A percentile compares a stretch with the other conserved stretches of the same genome.
Conservation (phyloP, 2,797 vertebrate genomes). For the Artibeus jamaicensis region DNA sequence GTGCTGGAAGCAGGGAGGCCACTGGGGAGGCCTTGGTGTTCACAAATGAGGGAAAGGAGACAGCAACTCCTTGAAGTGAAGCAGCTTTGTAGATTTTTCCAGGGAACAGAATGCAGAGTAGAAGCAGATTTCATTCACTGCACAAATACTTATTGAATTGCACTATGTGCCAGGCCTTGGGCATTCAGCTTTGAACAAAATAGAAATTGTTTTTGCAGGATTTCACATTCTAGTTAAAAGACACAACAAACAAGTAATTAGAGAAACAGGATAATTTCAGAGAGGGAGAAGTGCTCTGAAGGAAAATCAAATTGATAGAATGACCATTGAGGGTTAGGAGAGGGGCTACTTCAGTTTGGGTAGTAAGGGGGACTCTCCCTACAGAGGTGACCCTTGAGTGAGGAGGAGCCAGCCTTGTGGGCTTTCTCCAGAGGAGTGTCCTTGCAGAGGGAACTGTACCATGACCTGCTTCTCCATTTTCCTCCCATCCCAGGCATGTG, state of each 20-base stretch:
- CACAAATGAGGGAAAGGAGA: neutral
- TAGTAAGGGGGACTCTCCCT: neutral
- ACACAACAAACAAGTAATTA: neutral
- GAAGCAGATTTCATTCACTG: neutral
- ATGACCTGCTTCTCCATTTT: neutral
- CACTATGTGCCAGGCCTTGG: neutral
- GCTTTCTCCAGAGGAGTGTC: neutral
- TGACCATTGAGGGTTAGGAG: neutral
- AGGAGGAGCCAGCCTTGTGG: neutral
- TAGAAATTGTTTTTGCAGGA: neutral
- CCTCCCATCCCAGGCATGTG: neutral
- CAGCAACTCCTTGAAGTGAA: neutral
- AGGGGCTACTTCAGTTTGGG: neutral
- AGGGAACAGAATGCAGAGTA: neutral
- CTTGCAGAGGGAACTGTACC: neutral
- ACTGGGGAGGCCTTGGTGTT: neutral
- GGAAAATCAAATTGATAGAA: neutral
- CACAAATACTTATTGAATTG: neutral
- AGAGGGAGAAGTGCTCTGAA: neutral
- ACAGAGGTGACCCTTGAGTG: neutral
- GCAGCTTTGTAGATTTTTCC: neutral
- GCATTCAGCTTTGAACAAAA: neutral
- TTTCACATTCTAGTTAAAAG: neutral
- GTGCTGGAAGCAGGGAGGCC: neutral
- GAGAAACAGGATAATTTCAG: neutral